phyloP scores from a whole-genome alignment of 1,140 invertebrate species.

The Micrasema minimum region DNA sequence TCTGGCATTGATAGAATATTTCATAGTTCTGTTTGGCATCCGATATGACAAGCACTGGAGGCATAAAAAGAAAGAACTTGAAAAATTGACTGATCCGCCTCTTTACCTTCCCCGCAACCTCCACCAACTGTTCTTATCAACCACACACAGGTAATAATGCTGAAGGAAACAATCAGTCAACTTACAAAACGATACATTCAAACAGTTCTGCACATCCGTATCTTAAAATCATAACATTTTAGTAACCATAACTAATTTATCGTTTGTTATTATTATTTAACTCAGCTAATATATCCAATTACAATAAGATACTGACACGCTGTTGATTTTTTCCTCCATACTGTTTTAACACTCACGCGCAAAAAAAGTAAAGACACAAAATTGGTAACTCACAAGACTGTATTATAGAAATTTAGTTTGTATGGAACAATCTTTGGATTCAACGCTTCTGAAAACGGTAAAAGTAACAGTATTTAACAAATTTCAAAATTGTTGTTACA shows the following conservation, averaged over 20 bases:
- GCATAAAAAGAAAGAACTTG: constrained; percentile 64
- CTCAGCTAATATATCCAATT: too few relatives aligned
- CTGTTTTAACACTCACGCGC: too few relatives aligned
- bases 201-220: too few relatives aligned
- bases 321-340: too few relatives aligned
- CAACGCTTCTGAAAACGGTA: not conserved
- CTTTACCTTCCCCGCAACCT: constrained; percentile 59
- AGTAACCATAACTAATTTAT: too few relatives aligned
- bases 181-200: not conserved
- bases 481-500: not conserved
- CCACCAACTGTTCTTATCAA: constrained; percentile 59
- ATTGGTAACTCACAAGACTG: too few relatives aligned
- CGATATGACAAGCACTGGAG: constrained; percentile 72
- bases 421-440: too few relatives aligned
- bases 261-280: too few relatives aligned
- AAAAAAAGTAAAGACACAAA: too few relatives aligned
- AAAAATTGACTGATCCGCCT: constrained; percentile 54
- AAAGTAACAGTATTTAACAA: not conserved
- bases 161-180: constrained; percentile 1
- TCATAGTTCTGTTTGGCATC: constrained; percentile 73
- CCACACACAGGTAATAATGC: constrained; percentile 59
- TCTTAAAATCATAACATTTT: too few relatives aligned
- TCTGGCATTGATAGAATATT: constrained; percentile 77
- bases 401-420: too few relatives aligned
- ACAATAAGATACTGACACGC: too few relatives aligned